These are phyloP conservation scores for Hestina assimilis DNA, from an alignment of 1,140 invertebrate species.

Conservation along the genomic window DNA sequence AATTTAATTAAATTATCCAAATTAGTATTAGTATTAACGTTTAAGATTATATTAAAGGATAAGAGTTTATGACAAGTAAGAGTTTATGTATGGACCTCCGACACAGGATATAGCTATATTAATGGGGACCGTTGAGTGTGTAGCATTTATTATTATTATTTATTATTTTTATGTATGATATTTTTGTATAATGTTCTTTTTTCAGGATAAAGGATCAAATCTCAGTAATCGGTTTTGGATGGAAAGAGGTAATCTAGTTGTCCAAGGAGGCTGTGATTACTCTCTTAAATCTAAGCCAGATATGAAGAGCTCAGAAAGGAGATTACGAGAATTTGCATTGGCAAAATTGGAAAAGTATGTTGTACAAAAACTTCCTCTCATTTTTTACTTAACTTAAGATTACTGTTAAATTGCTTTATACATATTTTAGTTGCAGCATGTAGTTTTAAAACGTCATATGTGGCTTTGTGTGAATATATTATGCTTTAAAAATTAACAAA, in stretches of 20 bases:
- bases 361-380: neutral
- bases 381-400: neutral
- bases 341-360: conserved; percentile 84
- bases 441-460: no score
- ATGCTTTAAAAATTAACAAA: no score
- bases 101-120: no score
- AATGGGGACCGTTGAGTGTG: no score
- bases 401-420: neutral
- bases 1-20: no score
- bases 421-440: no score
- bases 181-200: neutral
- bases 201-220: conserved; percentile 82
- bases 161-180: neutral
- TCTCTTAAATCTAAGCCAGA: conserved; percentile 76
- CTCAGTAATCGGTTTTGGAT: conserved; percentile 85
- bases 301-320: conserved; percentile 77
- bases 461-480: no score
- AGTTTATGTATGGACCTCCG: no score
- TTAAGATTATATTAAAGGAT: no score
- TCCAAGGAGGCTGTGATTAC: conserved; percentile 84
- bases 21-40: no score
- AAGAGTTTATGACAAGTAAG: no score
- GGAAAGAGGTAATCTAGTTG: conserved; percentile 84
- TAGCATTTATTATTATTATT: no score
- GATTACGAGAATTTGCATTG: conserved; percentile 83